Evolutionary conservation across 2,888 invertebrate genomes (phyloP), one percentile per base, ranked within the genome.

Genomic region (Dione juno): DNA sequence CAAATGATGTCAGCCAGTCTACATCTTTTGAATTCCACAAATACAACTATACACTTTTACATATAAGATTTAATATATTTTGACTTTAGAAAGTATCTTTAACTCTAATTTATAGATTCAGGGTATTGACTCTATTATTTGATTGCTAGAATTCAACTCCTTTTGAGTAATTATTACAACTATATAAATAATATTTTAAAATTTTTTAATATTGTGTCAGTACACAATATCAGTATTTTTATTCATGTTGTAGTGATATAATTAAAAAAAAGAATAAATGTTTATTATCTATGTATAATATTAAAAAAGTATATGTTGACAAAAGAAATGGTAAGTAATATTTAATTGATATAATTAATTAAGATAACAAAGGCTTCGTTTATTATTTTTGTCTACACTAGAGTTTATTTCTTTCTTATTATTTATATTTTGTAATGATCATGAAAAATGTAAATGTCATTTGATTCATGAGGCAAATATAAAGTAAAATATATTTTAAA

Each of bases 281-380:
- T 50, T 21, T 40, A 16, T 54, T 37, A 54, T n/a, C n/a, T 16
- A 40, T 16, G 37, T 40, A 35, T 40, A 57, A 0, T 57, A 57
- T 40, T 57, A 57, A 54, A 37, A 54, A 54, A 37, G 28, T 13
- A 28, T 28, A 54, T 54, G 35, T 2, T 28, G 3, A 3, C 5
- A 13, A 37, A 57, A 54, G 9, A 16, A 16, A 16, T 57, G 57
- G 57, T 57, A 57, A 57, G 57, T 57, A 57, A 57, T 40, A 40
- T 57, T 57, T 57, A 40, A 37, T 57, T 16, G 6, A 16, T 57
- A 16, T 40, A 54, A n/a, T 57, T 19, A n/a, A 16, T 54, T 37
- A 54, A 14, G n/a, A 16, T 54, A n/a, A 10, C n/a, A 35, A 37
- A 28, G 10, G 57, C 57, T 57, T 57, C 16, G 9, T 48, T 16